A percentile compares a stretch with the other conserved stretches of the same genome.
Evolutionary conservation across 2,113 vertebrate species (phyloP).

Genomic region (Rhinichthys klamathensis): DNA sequence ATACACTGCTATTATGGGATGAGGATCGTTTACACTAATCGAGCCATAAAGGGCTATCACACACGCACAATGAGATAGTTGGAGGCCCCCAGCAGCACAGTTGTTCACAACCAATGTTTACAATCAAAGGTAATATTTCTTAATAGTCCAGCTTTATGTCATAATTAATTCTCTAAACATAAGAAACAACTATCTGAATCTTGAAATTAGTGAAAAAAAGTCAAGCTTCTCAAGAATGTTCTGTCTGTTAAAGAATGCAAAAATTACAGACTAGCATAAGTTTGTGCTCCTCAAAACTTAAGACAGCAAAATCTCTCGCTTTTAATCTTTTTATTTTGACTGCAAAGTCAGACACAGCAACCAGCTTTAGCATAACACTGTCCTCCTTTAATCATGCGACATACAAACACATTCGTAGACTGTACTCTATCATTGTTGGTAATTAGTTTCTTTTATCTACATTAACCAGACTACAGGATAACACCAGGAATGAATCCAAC

Average conservation of each 20-base stretch:
- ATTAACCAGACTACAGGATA: slow-evolving; percentile 8
- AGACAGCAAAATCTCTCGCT: slow-evolving; percentile 2
- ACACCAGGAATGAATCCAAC: not conserved
- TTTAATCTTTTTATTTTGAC: slow-evolving; percentile 52
- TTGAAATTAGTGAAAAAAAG: not conserved
- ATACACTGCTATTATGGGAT: slow-evolving; percentile 46
- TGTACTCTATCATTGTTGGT: not conserved
- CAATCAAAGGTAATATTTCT: not conserved
- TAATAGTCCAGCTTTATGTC: not conserved
- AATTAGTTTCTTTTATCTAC: slow-evolving; percentile 28
- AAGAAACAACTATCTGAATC: not conserved
- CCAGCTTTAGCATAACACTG: slow-evolving; percentile 3
- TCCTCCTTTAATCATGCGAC: not conserved
- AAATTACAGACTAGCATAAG: slow-evolving; percentile 43
- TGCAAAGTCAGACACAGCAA: slow-evolving; percentile 35
- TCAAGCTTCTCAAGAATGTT: not conserved
- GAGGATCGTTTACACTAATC: slow-evolving; percentile 35
- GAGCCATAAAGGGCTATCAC: slow-evolving; percentile 14
- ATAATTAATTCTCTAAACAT: not conserved
- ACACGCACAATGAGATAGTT: not conserved
- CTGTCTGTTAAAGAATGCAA: not conserved
- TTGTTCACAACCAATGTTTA: not conserved
- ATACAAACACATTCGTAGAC: not conserved
- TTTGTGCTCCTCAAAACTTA: slow-evolving; percentile 3
- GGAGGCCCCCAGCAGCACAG: not conserved